These are phyloP conservation scores for Temnothorax unifasciatus DNA, from an alignment of 2,888 invertebrate genomes.

Conservation along the genomic window DNA sequence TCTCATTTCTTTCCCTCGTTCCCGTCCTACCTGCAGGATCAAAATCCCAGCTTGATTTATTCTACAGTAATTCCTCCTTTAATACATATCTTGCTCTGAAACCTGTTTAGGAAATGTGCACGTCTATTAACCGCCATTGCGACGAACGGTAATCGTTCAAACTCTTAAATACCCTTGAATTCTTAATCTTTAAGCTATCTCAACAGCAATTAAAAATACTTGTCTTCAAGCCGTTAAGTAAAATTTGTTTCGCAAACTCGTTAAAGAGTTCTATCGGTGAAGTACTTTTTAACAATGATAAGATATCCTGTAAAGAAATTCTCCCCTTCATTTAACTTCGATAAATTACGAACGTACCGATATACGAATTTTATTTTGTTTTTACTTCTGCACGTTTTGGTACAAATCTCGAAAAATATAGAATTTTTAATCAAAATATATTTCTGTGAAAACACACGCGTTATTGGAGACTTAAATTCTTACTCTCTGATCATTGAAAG, in stretches of 20 bases:
- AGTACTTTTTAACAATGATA: not conserved
- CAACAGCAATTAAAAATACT: not conserved
- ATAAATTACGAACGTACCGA: not conserved
- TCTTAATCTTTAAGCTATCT: slow-evolving; percentile 1
- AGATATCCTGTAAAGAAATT: not conserved
- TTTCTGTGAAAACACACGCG: not conserved
- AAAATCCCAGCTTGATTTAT: slow-evolving; percentile 41
- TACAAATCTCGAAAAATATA: not conserved
- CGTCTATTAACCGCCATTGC: slow-evolving; percentile 15
- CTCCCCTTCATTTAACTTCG: not conserved
- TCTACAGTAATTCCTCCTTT: slow-evolving; percentile 32
- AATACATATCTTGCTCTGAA: not conserved
- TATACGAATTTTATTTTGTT: not conserved
- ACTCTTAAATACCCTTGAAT: not conserved
- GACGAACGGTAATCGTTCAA: not conserved
- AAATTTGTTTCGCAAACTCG: not conserved
- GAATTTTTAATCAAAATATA: slow-evolving; percentile 16
- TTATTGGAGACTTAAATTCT: not conserved
- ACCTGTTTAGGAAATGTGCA: slow-evolving; percentile 26
- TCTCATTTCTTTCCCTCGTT: slow-evolving; percentile 28
- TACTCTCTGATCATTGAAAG: slow-evolving; percentile 1
- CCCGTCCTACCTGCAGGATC: not conserved
- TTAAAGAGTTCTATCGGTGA: not conserved
- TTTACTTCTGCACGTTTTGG: not conserved
- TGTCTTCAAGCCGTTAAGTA: not conserved